phyloP scores from a whole-genome alignment of 1,140 invertebrate species.

The Procambarus clarkii region DNA sequence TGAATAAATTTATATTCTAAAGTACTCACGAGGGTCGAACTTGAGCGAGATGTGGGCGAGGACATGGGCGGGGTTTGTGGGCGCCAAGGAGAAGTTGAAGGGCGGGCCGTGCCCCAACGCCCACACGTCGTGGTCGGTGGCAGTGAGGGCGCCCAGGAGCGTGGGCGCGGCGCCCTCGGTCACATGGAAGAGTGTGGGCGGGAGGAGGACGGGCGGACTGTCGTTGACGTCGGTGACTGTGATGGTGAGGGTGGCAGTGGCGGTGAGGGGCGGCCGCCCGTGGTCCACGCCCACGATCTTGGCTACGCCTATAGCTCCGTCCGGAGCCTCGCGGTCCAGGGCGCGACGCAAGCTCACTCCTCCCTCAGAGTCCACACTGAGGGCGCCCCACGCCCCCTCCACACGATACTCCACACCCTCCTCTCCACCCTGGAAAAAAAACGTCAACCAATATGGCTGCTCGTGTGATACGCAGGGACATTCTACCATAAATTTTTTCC shows the following conservation, averaged over 20 bases:
- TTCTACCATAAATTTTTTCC: background rate
- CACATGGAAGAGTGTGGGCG: slow-evolving; percentile 38
- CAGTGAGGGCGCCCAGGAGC: slow-evolving; percentile 45
- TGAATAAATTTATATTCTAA: background rate
- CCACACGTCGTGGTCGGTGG: slow-evolving; percentile 63
- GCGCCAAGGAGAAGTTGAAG: slow-evolving; percentile 64
- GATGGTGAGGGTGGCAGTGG: slow-evolving; percentile 65
- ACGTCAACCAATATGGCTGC: background rate
- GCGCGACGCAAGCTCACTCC: slow-evolving; percentile 21
- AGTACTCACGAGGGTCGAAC: slow-evolving; percentile 30
- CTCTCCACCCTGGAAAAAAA: background rate
- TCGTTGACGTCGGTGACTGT: slow-evolving; percentile 67
- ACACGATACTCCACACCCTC: background rate
- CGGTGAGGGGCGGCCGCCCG: slow-evolving; percentile 60
- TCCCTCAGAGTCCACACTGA: slow-evolving; percentile 45
- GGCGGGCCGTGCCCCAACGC: slow-evolving; percentile 65
- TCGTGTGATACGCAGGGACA: background rate
- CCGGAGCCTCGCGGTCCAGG: slow-evolving; percentile 54
- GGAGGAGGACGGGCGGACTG: slow-evolving; percentile 59
- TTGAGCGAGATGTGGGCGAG: slow-evolving; percentile 24
- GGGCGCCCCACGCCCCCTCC: background rate
- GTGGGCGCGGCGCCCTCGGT: slow-evolving; percentile 46
- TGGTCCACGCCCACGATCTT: slow-evolving; percentile 54
- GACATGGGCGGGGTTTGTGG: slow-evolving; percentile 49
- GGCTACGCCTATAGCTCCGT: slow-evolving; percentile 25